These are phyloP conservation scores for Neolamprologus sp. DNA, from an alignment of 2,113 vertebrate species.

Conservation along the genomic window DNA sequence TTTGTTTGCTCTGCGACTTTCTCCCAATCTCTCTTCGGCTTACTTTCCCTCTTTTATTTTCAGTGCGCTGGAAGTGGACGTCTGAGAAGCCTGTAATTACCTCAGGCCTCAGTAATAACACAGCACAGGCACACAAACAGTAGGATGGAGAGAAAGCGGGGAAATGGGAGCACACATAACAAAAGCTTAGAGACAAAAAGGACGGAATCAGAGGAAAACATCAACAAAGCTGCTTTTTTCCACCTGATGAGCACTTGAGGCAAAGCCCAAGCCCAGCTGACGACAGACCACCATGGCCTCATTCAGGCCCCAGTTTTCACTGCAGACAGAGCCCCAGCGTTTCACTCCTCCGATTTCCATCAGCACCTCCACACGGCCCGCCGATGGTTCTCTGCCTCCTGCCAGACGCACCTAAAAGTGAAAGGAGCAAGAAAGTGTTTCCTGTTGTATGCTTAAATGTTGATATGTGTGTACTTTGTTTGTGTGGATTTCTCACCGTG, in stretches of 20 bases:
- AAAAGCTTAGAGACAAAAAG: neutral
- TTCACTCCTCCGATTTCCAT: slow-evolving; percentile 72
- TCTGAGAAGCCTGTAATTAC: slow-evolving; percentile 73
- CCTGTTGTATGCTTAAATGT: neutral
- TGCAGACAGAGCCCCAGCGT: slow-evolving; percentile 86
- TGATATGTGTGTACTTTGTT: neutral
- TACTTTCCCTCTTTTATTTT: slow-evolving; percentile 69
- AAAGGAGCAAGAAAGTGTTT: neutral
- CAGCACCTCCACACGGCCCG: slow-evolving; percentile 90
- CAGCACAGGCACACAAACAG: slow-evolving; percentile 61
- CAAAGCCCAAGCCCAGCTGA: slow-evolving; percentile 90
- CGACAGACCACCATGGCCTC: slow-evolving; percentile 95
- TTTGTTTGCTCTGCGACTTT: slow-evolving; percentile 68
- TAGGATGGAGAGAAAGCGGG: neutral
- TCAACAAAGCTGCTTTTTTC: neutral
- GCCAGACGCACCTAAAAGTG: slow-evolving; percentile 81
- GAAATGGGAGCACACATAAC: neutral
- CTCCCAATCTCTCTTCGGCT: slow-evolving; percentile 42
- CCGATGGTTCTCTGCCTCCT: slow-evolving; percentile 76
- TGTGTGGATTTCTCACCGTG: slow-evolving; percentile 69
- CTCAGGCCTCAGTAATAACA: slow-evolving; percentile 68
- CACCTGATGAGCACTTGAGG: slow-evolving; percentile 74
- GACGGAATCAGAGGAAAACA: neutral
- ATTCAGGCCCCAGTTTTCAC: slow-evolving; percentile 88
- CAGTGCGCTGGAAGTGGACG: slow-evolving; percentile 58